phyloP scores from a whole-genome alignment of 2,113 vertebrate species.

The Accipiter cooperii region DNA sequence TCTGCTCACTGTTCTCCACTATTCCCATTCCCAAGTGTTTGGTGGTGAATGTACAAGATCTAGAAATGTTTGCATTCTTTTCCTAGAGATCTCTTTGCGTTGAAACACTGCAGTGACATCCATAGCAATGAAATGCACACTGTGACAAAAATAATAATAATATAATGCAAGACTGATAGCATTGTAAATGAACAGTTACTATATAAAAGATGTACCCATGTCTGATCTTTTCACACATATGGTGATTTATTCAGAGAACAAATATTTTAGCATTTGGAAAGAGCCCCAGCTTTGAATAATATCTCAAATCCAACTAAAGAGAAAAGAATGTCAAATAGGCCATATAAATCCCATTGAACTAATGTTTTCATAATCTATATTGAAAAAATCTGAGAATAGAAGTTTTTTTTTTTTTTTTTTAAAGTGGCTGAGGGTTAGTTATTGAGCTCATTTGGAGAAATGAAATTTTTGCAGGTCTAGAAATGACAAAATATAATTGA shows the following conservation, averaged over 20 bases:
- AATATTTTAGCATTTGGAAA: conserved; percentile 43
- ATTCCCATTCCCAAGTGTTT: background rate
- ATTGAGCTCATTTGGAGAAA: conserved; percentile 44
- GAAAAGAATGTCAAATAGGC: conserved; percentile 29
- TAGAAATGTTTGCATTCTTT: background rate
- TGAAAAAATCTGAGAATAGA: conserved; percentile 12
- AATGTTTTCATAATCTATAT: conserved; percentile 38
- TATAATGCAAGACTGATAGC: background rate
- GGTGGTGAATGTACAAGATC: background rate
- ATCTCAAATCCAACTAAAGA: conserved; percentile 6
- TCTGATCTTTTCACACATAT: conserved; percentile 8
- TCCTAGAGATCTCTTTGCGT: background rate
- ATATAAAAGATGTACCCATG: background rate
- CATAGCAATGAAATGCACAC: background rate
- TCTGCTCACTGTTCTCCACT: background rate
- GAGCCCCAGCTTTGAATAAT: conserved; percentile 6
- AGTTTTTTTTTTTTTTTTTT: background rate
- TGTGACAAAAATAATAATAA: background rate
- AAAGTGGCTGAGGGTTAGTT: background rate
- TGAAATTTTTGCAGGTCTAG: conserved; percentile 43
- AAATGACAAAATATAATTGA: conserved; percentile 51
- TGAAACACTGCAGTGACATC: background rate
- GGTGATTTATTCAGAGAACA: conserved; percentile 34
- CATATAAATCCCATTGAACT: conserved; percentile 42
- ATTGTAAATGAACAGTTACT: background rate